Base-by-base conservation (phyloP, 2,888 invertebrate genomes). In the Brenthis daphne region DNA sequence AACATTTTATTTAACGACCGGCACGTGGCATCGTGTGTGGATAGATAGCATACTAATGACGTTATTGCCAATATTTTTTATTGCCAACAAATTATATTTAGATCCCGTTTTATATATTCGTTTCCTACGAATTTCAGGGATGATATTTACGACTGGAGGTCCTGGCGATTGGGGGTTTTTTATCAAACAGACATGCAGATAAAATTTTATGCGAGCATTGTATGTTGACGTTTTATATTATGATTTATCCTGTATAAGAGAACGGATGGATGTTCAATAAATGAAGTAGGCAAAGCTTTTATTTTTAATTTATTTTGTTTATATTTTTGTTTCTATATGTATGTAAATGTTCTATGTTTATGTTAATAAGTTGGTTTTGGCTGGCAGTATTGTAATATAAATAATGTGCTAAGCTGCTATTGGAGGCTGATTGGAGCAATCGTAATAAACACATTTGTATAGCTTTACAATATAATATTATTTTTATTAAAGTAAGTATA, bases 1-100 rank as follows among this genome's bases (percentile, higher is more conserved):
- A 82, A 84, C 80, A 80, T 85, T 85, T 83, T 81, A 83, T 85
- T 82, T 83, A 83, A 85, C 81, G 81, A 77, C 76, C 75, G 79
- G 79, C 80, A 85, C 83, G 84, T 81, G 80, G 76, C 74, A 71
- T 74, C 74, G 73, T 68, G 75, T 74, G 76, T 71, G 69, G 70
- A 77, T 76, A 77, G 76, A 77, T 77, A 74, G 78, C 73, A 78
- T 79, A 77, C 77, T 78, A 78, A 78, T 77, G 75, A 76, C 75
- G 75, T 77, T 77, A 81, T 79, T 79, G 80, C 70, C 72, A 70
- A 74, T 76, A 75, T 74, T 73, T 73, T 75, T 74, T 73, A 74
- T 70, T 72, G 67, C 58, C 55, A 53, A 65, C 70, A 73, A 76
- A 70, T 70, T 67, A 57, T 53, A 14, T 64, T 57, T 54, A 48